Evolutionary conservation across 2,888 invertebrate species (phyloP).

Genomic region (Argynnis bischoffii): DNA sequence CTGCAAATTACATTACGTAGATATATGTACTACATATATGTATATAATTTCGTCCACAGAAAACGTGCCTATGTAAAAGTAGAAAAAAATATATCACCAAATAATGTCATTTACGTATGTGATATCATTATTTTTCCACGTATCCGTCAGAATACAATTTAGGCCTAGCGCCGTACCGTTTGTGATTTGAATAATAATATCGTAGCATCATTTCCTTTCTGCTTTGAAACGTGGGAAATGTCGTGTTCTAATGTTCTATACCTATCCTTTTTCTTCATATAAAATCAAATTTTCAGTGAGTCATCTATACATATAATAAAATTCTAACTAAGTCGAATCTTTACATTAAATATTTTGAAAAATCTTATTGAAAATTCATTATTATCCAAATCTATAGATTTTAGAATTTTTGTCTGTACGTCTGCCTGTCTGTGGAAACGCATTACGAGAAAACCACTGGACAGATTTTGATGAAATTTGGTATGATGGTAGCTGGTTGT

Average conservation of each 20-base stretch:
- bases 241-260: conserved; percentile 67
- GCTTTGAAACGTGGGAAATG: conserved; percentile 74
- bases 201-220: conserved; percentile 76
- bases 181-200: conserved; percentile 82
- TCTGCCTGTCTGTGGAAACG: no score
- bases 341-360: no score
- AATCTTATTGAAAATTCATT: no score
- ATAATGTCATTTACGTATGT: conserved; percentile 45
- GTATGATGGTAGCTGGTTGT: no score
- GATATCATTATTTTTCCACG: conserved; percentile 68
- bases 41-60: neutral
- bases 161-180: conserved; percentile 71
- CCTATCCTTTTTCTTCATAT: conserved; percentile 30
- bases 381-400: no score
- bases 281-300: conserved; percentile 21
- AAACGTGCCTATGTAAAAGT: conserved; percentile 1
- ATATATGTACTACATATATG: neutral
- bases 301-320: neutral
- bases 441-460: no score
- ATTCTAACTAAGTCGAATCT: no score
- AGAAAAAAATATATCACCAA: conserved; percentile 27
- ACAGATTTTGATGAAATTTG: no score
- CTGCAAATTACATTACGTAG: neutral
- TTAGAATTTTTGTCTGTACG: no score
- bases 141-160: conserved; percentile 77